Evolutionary conservation across 2,797 vertebrate genomes (phyloP).

Genomic region (Glyptemys insculpta): DNA sequence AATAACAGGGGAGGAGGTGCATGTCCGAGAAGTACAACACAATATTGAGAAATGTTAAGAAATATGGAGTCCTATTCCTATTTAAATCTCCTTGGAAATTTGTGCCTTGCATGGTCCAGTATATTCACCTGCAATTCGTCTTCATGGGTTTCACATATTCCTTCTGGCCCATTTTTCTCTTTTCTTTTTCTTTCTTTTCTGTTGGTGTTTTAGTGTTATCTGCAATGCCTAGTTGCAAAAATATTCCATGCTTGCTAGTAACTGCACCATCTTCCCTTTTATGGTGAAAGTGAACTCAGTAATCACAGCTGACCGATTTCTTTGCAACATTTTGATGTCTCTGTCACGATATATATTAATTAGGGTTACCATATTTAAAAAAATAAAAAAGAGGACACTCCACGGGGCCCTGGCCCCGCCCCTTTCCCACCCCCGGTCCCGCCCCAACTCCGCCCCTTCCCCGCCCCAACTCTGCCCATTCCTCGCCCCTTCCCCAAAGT

Average conservation of each 20-base stretch:
- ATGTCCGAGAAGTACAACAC: neutral
- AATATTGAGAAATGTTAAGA: neutral
- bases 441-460: too few species aligned
- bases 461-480: too few species aligned
- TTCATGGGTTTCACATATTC: neutral
- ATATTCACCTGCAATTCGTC: neutral
- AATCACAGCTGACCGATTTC: neutral
- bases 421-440: too few species aligned
- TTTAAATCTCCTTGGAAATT: neutral
- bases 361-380: too few species aligned
- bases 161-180: neutral
- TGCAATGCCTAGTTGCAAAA: neutral
- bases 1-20: neutral
- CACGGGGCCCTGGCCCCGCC: too few species aligned
- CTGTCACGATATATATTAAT: neutral
- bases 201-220: neutral
- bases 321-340: neutral
- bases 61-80: neutral
- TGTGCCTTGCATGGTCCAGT: neutral
- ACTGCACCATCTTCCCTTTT: neutral
- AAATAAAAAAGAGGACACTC: too few species aligned
- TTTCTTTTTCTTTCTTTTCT: neutral
- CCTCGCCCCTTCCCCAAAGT: too few species aligned
- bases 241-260: neutral
- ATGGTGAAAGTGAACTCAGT: neutral